Evolutionary conservation across 53 echinoderm and acorn worm species (phyloP), one percentile per base, ranked within the genome.

Genomic region (Patiria pectinifera): DNA sequence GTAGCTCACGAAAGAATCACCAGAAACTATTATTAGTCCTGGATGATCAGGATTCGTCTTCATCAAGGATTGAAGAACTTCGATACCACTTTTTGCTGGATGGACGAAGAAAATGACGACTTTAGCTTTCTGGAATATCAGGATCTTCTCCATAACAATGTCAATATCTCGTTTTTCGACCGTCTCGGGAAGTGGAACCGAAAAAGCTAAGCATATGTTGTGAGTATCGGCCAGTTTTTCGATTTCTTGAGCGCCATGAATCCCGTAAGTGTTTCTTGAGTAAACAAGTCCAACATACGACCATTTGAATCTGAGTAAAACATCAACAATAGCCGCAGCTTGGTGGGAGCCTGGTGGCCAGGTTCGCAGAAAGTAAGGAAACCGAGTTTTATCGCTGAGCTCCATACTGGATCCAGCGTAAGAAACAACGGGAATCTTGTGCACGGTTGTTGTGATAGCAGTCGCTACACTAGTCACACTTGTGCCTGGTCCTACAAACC

Each of bases 341-440:
- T 92, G 84, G 76, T 21, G 48, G 24, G 43, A 15, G 21, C 45
- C 85, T 74, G 92, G 85, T 18, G 92, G 84, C 6, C 53, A 21
- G 59, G 92, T 62, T 6, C 84, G 78, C 11, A 76, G 71, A 62
- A 92, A 92, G 19, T 78, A 85, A 11, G 85, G 92, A 45, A 92
- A 92, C 78, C 85, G 24, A 14, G 21, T 26, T 12, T 62, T 85
- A 48, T 92, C 86, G 46, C 92, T 86, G 22, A 92, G 78, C 59
- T 92, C 92, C 11, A 71, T 88, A 16, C 87, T 93, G 2, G 93
- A 71, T 2, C 72, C 93, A 22, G 59, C 24, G 19, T 24, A 23
- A 72, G 93, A 87, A n/a, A 93, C 59, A 9, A 93, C 59, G 1
- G 93, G 93, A 43, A 88, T 59, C 62, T 59, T 82, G 45, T 87